Conservation (phyloP, 2,888 invertebrate genomes). For the Venusia cambrica region DNA sequence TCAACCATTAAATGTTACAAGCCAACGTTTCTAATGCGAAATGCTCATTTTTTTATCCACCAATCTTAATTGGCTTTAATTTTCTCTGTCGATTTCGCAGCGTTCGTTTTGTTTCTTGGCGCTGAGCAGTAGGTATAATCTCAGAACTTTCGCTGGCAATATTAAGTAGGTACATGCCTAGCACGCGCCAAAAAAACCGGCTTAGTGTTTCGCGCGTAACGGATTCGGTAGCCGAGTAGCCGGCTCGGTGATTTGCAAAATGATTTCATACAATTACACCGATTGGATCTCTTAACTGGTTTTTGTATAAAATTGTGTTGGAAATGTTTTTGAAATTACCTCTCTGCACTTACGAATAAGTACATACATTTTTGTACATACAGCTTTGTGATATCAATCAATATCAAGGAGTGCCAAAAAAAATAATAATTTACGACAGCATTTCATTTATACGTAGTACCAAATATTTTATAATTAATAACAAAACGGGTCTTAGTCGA, state of each 20-base stretch:
- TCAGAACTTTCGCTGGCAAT: slow-evolving; percentile 72
- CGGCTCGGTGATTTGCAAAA: slow-evolving; percentile 36
- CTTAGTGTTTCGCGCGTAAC: slow-evolving; percentile 75
- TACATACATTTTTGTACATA: neutral
- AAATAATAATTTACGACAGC: no score
- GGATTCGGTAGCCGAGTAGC: slow-evolving; percentile 62
- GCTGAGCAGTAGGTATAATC: slow-evolving; percentile 18
- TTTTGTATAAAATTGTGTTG: slow-evolving; percentile 33
- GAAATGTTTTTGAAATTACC: slow-evolving; percentile 34
- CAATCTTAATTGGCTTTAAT: slow-evolving; percentile 28
- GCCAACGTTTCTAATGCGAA: slow-evolving; percentile 16
- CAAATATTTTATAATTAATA: no score
- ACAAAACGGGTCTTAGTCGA: no score
- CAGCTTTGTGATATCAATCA: no score
- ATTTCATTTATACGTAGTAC: no score
- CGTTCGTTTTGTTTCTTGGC: slow-evolving; percentile 23
- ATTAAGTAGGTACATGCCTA: slow-evolving; percentile 61
- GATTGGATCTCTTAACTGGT: slow-evolving; percentile 36
- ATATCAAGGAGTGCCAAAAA: no score
- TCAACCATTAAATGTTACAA: no score
- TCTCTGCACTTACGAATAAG: slow-evolving; percentile 23
- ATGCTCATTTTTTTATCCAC: slow-evolving; percentile 16
- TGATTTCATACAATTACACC: slow-evolving; percentile 38
- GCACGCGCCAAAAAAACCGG: slow-evolving; percentile 74
- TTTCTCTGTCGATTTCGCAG: slow-evolving; percentile 38